Base-by-base conservation (phyloP, 2,888 invertebrate species). In the Brassicogethes aeneus region DNA sequence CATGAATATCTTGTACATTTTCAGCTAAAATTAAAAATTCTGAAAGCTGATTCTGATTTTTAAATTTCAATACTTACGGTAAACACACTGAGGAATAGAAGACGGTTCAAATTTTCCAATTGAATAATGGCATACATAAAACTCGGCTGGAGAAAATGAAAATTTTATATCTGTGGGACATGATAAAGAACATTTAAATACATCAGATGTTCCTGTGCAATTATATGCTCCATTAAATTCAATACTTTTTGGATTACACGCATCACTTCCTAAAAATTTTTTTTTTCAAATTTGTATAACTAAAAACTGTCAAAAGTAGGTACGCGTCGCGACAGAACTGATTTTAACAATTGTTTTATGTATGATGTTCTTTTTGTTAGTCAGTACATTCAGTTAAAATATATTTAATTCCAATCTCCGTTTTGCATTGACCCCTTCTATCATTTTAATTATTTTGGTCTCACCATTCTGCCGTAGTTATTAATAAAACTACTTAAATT, bases 161-260 rank as follows among this genome's bases (percentile, higher is more conserved):
- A 84, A 82, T 13, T 70, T 59, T 10, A 80, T 66, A 1, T 81
- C 84, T 0, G 65, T 53, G 0, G 87, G 84, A 53, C 90, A 90
- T 2, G 61, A 68, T 5, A 90, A 61, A 3, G 67, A 65, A 61
- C 90, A 91, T 2, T 72, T 72, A 48, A 80, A 76, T 17, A 69
- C 63, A 29, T 79, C 73, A 3, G 65, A 69, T 51, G 78, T 73
- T 2, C 80, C 82, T 1, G 71, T 71, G 59, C 90, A 90, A 29
- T 76, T 76, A 66, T 80, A 85, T 13, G 77, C 82, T 10, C 88
- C 90, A 65, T 87, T 87, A 63, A 88, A 87, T 0, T 74, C 72
- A 2, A 86, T 61, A 46, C 80, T 80, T 15, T 74, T 72, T 1
- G 75, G 65, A 47, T 73, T 73, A 50, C 85, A 83, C 1, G 66